A percentile compares a stretch with the other conserved stretches of the same genome.
Conservation (phyloP, 2,888 invertebrate species). For the Patella caerulea region DNA sequence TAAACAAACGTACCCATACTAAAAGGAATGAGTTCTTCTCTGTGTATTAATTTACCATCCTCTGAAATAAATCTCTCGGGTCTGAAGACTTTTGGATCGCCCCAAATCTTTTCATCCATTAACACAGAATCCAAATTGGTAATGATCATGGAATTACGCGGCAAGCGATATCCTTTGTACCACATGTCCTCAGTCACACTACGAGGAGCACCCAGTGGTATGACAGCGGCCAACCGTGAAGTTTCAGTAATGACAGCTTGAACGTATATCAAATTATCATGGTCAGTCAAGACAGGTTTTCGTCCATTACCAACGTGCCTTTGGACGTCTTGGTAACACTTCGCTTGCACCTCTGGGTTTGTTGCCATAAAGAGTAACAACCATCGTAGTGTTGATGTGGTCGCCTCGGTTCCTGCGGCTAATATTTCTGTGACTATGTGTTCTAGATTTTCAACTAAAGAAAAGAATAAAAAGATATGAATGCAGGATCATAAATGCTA, state of each 20-base stretch:
- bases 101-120: not conserved
- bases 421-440: not conserved
- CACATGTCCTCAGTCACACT: not conserved
- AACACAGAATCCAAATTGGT: not conserved
- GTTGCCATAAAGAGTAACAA: not conserved
- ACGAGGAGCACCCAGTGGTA: conserved; percentile 1
- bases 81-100: not conserved
- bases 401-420: not conserved
- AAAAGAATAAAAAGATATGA: not conserved
- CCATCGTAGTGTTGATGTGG: not conserved
- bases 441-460: not conserved
- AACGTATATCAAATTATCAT: not conserved
- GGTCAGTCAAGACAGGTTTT: not conserved
- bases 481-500: too few species aligned
- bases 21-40: not conserved
- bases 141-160: not conserved
- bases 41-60: not conserved
- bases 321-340: not conserved
- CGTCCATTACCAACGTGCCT: not conserved
- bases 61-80: conserved; percentile 4
- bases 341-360: not conserved
- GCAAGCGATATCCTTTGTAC: not conserved
- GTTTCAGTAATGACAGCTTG: not conserved
- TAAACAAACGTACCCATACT: not conserved
- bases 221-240: not conserved